These are phyloP conservation scores for Axis porcinus DNA, from an alignment of 2,113 vertebrate species.

Conservation along the genomic window DNA sequence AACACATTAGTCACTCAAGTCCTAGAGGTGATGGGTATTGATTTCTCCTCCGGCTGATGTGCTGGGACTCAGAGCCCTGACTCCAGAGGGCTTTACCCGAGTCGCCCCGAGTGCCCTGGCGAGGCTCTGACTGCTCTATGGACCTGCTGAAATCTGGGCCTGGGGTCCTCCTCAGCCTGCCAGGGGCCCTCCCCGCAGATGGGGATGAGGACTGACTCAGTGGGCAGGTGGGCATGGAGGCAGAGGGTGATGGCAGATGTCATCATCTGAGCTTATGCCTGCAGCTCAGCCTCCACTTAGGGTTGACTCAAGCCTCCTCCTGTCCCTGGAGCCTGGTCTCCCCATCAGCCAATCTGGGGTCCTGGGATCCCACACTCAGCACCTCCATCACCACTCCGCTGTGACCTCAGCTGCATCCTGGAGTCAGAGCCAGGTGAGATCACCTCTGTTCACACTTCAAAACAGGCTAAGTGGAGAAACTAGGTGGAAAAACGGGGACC, in stretches of 20 bases:
- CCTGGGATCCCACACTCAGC: neutral
- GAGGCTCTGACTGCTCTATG: neutral
- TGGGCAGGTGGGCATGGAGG: neutral
- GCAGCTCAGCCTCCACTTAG: too few species aligned
- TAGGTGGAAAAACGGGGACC: neutral
- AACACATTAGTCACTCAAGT: neutral
- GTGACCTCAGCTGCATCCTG: neutral
- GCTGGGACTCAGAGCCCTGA: neutral
- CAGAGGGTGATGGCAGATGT: too few species aligned
- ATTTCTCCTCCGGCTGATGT: neutral
- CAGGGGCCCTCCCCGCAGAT: too few species aligned
- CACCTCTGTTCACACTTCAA: neutral
- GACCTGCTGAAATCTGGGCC: neutral
- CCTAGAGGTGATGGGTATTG: neutral
- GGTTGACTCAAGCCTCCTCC: neutral
- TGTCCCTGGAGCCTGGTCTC: neutral
- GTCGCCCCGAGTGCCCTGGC: fast-evolving
- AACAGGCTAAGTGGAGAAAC: neutral
- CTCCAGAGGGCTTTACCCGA: fast-evolving
- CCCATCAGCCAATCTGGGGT: neutral
- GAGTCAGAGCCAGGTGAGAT: neutral
- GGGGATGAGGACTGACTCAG: neutral
- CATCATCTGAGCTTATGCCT: neutral
- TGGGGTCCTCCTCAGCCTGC: neutral
- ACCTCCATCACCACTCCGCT: neutral